A percentile compares a stretch with the other conserved stretches of the same genome.
Evolutionary conservation across 2,797 vertebrate species (phyloP).

Genomic region (Melanotaenia parkinsoni): DNA sequence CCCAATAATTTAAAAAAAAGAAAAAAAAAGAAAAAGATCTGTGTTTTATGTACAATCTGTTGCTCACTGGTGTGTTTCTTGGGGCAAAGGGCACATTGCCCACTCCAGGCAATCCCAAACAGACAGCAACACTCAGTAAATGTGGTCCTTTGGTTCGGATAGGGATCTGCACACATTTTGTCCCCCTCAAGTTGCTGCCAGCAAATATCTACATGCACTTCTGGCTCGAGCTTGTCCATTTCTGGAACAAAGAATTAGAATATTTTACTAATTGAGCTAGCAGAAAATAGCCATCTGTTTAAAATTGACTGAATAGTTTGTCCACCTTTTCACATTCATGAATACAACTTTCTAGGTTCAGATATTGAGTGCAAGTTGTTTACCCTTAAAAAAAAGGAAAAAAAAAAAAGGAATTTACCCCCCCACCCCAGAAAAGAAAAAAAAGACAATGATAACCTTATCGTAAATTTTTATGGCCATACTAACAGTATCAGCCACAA

Average conservation of each 20-base stretch:
- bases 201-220: slow-evolving; percentile 82
- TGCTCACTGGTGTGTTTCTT: slow-evolving; percentile 75
- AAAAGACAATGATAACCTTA: background rate
- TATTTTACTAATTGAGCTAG: background rate
- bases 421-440: background rate
- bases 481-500: background rate
- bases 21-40: background rate
- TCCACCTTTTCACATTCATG: background rate
- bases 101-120: slow-evolving; percentile 83
- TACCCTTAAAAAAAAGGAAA: background rate
- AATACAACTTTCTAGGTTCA: background rate
- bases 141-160: slow-evolving; percentile 75
- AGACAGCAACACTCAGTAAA: slow-evolving; percentile 87
- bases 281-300: background rate
- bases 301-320: background rate
- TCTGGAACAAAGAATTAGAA: slow-evolving; percentile 50
- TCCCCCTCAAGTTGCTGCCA: slow-evolving; percentile 78
- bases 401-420: background rate
- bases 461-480: background rate
- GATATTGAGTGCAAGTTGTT: background rate
- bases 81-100: slow-evolving; percentile 84
- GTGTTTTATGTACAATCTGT: background rate
- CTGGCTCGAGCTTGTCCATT: slow-evolving; percentile 46
- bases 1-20: background rate
- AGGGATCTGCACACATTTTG: slow-evolving; percentile 73